Evolutionary conservation across 2,113 vertebrate genomes (phyloP).

Genomic region (Romanogobio albipinnatus): DNA sequence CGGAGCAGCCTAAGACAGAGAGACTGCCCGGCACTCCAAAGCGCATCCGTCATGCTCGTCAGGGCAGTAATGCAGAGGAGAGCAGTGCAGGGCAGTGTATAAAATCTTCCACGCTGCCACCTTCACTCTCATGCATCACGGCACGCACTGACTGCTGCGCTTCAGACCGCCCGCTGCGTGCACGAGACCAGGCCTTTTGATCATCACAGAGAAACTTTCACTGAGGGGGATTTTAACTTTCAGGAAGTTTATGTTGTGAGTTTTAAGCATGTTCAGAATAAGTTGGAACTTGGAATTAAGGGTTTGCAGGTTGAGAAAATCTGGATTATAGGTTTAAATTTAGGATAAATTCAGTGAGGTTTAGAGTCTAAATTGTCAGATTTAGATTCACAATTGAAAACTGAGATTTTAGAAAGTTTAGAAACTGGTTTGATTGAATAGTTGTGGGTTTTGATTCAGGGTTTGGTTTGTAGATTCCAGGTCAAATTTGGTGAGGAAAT

Average conservation of each 20-base stretch:
- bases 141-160: slow-evolving; percentile 22
- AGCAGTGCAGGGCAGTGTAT: slow-evolving; percentile 32
- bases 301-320: background rate
- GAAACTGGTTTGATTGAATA: background rate
- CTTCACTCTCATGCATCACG: slow-evolving; percentile 43
- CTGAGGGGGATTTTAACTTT: background rate
- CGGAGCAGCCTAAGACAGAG: slow-evolving; percentile 61
- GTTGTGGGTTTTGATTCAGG: background rate
- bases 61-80: slow-evolving; percentile 55
- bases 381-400: background rate
- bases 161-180: background rate
- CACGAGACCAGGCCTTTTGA: background rate
- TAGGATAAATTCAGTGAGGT: background rate
- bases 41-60: slow-evolving; percentile 63
- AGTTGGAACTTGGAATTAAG: background rate
- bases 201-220: background rate
- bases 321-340: background rate
- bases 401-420: background rate
- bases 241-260: background rate
- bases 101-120: slow-evolving; percentile 35
- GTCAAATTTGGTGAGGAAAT: background rate
- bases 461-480: background rate
- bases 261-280: background rate
- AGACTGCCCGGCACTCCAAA: slow-evolving; percentile 53
- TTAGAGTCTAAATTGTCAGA: background rate